Base-by-base conservation (phyloP, 2,113 vertebrate species). In the Gopherus flavomarginatus region DNA sequence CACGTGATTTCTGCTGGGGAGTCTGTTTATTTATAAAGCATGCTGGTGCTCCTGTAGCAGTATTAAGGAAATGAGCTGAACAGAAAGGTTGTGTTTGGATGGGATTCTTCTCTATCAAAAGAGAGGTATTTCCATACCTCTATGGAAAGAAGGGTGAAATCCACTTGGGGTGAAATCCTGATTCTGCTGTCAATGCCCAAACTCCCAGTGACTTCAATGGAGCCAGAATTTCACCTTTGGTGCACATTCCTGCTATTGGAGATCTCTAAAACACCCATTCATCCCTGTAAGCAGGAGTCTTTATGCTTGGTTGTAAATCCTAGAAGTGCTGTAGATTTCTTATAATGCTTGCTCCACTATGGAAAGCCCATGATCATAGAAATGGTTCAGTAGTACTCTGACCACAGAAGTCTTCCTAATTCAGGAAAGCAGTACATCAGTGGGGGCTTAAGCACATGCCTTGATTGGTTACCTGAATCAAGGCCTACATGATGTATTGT, bases 391-490 rank as follows among this genome's bases (percentile, higher is more conserved):
- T 12, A 82, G 5, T n/a, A 49, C 54, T 81, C 24, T 83, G 88
- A 35, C 79, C 35, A 84, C 31, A 88, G 11, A 92, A 82, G 35
- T 42, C 31, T 85, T 56, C 35, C 50, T 3, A 79, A 85, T 83
- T 95, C 6, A 75, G 54, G 80, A 88, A 12, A 54, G 1, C 85
- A 91, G 80, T 82, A 54, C 88, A 17, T 81, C 62, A 84, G 22
- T 12, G 38, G 78, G 78, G 56, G 12, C 16, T 89, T 80, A 87
- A 89, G 24, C 82, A 14, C 35, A 1, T 65, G 62, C 35, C n/a
- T 69, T 79, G 54, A 94, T 29, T 90, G 90, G 77, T 94, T 90
- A 80, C 83, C 65, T 72, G 84, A 87, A 17, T 78, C 78, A 87
- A 84, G 38, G 29, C 10, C 11, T 62, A n/a, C 84, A 42, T 87